These are phyloP conservation scores for Pachliopta kotzebuea DNA, from an alignment of 2,888 invertebrate genomes.

Conservation along the genomic window DNA sequence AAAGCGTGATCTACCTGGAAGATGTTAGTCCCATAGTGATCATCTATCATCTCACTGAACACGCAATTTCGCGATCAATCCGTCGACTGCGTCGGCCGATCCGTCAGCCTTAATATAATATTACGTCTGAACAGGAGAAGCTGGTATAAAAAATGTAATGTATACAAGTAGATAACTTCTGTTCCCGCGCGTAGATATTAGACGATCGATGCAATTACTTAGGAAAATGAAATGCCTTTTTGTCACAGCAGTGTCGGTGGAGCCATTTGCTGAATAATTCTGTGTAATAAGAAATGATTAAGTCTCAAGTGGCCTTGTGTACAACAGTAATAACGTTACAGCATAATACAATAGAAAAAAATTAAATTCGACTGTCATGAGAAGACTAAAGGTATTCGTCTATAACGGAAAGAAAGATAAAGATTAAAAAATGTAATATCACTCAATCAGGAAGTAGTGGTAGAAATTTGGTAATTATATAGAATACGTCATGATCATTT, in stretches of 20 bases:
- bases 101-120: constrained; percentile 35
- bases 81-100: constrained; percentile 42
- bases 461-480: background rate
- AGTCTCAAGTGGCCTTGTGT: constrained; percentile 1
- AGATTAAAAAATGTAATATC: background rate
- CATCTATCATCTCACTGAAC: constrained; percentile 60
- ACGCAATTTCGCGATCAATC: constrained; percentile 64
- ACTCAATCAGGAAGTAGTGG: background rate
- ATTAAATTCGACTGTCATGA: background rate
- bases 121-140: constrained; percentile 8
- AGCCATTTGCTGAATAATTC: constrained; percentile 13
- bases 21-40: constrained; percentile 51
- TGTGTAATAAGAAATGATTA: constrained; percentile 12
- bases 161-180: constrained; percentile 10
- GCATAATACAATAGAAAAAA: background rate
- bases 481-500: too few species aligned
- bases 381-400: background rate
- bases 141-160: constrained; percentile 17
- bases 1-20: constrained; percentile 54
- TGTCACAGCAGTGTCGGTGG: constrained; percentile 5
- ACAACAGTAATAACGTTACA: constrained; percentile 2
- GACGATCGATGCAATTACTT: constrained; percentile 15
- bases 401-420: background rate
- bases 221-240: background rate
- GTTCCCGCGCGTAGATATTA: constrained; percentile 9